Evolutionary conservation across 2,888 invertebrate genomes (phyloP), one percentile per base, ranked within the genome.

Genomic region (Polymixis lichenea): DNA sequence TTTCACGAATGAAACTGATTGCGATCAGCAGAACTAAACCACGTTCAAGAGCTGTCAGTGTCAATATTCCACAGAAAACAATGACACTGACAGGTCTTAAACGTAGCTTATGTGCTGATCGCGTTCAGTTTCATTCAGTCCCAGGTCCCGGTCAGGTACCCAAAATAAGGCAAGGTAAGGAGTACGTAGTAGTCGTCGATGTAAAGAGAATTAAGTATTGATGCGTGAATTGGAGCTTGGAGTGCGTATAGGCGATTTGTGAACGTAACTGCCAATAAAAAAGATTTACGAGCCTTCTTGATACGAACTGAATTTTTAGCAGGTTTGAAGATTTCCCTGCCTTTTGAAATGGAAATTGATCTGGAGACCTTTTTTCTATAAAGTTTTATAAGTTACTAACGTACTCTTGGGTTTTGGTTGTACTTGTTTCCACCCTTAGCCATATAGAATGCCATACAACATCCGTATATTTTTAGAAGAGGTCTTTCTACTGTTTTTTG

Each of bases 301-400:
- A 78, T 71, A 38, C 17, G 32, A 53, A 43, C 17, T 71, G 62
- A 77, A 71, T 71, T 64, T 58, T 78, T 15, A 70, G 61, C 51
- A 56, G 56, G 43, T 46, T 62, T 32, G 53, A 46, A 51, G 8
- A 5, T 8, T 22, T 19, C 8, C 1, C 22, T n/a, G 25, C 19
- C 38, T 64, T 77, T 55, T 25, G 11, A 19, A 7, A 55, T 13
- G 19, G 15, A 61, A 43, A 13, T 32, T 46, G 25, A 49, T 49
- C 4, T n/a, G 13, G 25, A 38, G 8, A 32, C 19, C n/a, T 22
- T 46, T 55, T 60, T 46, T 28, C 17, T 60, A 43, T 43, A 56
- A 46, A 56, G 28, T 55, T 69, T 69, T 55, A 7, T 19, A 70
- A 13, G 53, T 13, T 22, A 28, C 8, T 5, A 17, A 55, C 46